Evolutionary conservation across 2,888 invertebrate species (phyloP), one percentile per base, ranked within the genome.

Genomic region (Tanytarsus gracilentus): DNA sequence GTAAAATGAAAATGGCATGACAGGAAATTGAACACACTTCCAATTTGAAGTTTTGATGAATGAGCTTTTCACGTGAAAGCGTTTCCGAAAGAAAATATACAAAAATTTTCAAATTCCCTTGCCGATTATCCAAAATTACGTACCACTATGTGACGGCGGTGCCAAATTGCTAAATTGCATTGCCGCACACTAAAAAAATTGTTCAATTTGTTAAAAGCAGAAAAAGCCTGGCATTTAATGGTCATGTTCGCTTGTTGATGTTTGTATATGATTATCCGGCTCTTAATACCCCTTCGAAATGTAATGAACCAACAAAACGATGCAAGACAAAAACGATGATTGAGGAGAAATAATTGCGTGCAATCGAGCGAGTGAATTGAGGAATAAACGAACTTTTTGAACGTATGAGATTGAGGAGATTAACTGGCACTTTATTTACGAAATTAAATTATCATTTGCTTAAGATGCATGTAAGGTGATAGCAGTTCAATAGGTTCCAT

Each of bases 11-110:
- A 36, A 36, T 40, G 8, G 40, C 40, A 44, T 44, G 40, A 44
- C 40, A 23, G 39, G 26, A 39, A 55, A 39, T 55, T 36, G 14
- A 25, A 26, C 14, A 25, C 39, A 39, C 30, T 55, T 55, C 33
- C 55, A 55, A 55, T 39, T 55, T 55, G 39, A 55, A 39, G 39
- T 23, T 53, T 21, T 53, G 23, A 53, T 33, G 36, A 55, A 55
- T 55, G 36, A 55, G 55, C 39, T 39, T 36, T 55, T 55, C 55
- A 52, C 36, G 23, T 36, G 52, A 52, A 52, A 30, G 23, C 21
- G 6, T 6, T 14, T 9, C 40, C 9, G 6, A 18, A 16, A 6
- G 40, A 18, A 9, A 23, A 21, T 9, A 44, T 14, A 21, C 21
- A 44, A 44, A 4, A 44, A 44, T 44, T 44, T 21, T n/a, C n/a